Evolutionary conservation across 30 jellyfish, hydroid and myxozoan species (phyloP).

Genomic region (Rhopilema esculentum): DNA sequence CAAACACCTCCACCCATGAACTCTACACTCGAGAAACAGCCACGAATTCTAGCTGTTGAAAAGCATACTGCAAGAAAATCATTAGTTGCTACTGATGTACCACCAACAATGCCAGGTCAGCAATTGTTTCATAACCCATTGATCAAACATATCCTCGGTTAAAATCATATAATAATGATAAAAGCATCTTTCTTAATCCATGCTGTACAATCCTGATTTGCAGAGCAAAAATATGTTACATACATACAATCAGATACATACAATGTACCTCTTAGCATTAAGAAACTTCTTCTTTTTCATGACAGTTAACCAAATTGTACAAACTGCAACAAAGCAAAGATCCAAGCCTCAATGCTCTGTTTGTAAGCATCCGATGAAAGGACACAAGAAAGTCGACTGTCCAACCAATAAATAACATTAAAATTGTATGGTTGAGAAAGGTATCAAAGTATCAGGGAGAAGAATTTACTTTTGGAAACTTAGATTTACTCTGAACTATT

Average conservation of each 20-base stretch:
- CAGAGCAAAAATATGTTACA: neutral
- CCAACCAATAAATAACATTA: neutral
- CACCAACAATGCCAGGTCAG: slow-evolving; percentile 39
- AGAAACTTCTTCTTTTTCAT: neutral
- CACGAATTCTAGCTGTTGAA: slow-evolving; percentile 4
- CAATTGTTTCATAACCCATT: neutral
- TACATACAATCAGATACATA: too few relatives aligned
- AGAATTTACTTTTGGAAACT: neutral
- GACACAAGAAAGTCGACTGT: neutral
- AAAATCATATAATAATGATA: neutral
- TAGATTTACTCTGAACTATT: neutral
- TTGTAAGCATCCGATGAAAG: too few relatives aligned
- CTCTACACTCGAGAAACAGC: slow-evolving; percentile 31
- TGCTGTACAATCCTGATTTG: neutral
- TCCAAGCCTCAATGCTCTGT: neutral
- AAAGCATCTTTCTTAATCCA: neutral
- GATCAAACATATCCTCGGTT: neutral
- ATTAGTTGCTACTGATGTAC: slow-evolving; percentile 22
- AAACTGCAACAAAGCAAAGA: neutral
- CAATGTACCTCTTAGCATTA: neutral
- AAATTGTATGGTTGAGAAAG: neutral
- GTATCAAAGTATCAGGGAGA: neutral
- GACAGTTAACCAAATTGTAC: neutral
- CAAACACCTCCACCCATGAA: slow-evolving; percentile 31
- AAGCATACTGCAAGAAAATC: slow-evolving; percentile 6